Evolutionary conservation across 37 sponge, comb jelly and placozoan species (phyloP).

Genomic region (Oscarella lobularis): DNA sequence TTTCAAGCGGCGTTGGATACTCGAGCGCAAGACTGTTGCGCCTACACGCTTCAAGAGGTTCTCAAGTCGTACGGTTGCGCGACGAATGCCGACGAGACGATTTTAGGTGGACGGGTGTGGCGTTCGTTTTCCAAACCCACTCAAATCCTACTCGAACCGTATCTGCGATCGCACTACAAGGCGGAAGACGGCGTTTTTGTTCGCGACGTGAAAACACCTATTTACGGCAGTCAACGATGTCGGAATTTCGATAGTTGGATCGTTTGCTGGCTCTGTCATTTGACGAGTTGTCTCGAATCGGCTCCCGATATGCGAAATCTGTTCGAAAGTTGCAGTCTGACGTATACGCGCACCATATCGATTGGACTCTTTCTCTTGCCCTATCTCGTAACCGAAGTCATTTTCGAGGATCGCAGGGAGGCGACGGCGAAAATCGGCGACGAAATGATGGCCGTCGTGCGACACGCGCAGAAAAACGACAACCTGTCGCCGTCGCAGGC

Average conservation of each 20-base stretch:
- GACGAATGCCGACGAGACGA: not conserved
- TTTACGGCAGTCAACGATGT: not conserved
- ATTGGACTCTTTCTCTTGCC: constrained; percentile 47
- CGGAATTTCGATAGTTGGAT: not conserved
- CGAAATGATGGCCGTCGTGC: not conserved
- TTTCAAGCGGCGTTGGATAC: constrained; percentile 35
- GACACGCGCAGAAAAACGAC: not conserved
- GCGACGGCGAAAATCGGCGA: not conserved
- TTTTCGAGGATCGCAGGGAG: not conserved
- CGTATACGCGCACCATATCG: constrained; percentile 36
- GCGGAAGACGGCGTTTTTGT: not conserved
- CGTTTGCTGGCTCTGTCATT: not conserved
- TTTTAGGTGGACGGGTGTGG: constrained; percentile 45
- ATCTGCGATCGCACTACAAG: constrained; percentile 42
- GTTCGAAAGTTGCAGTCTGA: constrained; percentile 42
- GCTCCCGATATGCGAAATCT: constrained; percentile 10
- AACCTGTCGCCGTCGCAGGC: not conserved
- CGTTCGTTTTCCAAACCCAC: constrained; percentile 19
- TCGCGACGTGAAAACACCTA: not conserved
- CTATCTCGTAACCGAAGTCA: constrained; percentile 20
- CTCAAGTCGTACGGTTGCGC: constrained; percentile 30
- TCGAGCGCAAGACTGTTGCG: constrained; percentile 52
- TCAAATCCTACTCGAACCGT: constrained; percentile 54
- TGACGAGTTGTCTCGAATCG: not conserved
- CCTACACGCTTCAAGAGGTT: constrained; percentile 76